Conservation (phyloP, 1,140 invertebrate genomes). For the Ylistrum balloti region DNA sequence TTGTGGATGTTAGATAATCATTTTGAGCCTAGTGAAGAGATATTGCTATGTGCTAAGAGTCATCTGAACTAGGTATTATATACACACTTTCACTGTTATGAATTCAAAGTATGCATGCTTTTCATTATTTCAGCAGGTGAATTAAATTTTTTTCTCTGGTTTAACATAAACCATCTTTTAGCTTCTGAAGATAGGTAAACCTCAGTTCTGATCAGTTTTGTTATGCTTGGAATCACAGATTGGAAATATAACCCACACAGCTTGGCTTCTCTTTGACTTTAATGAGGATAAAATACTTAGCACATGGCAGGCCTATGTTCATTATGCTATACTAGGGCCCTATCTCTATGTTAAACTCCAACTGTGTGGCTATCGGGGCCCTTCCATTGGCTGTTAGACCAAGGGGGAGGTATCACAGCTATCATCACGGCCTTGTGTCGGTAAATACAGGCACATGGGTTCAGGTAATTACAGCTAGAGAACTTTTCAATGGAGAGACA, state of each 20-base stretch:
- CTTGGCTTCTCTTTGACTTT: slow-evolving; percentile 25
- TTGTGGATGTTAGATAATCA: not conserved
- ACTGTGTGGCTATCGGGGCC: not conserved
- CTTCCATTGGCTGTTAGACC: not conserved
- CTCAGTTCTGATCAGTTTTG: not conserved
- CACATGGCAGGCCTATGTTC: not conserved
- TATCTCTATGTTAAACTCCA: not conserved
- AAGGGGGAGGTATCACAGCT: not conserved
- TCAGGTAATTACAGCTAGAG: slow-evolving; percentile 12
- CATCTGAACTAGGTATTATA: not conserved
- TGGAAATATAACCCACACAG: not conserved
- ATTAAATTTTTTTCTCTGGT: not conserved
- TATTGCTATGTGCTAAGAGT: not conserved
- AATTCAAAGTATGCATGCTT: not conserved
- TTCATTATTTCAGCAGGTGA: not conserved
- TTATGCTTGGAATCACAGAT: not conserved
- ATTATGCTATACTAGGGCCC: not conserved
- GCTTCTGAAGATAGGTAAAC: not conserved
- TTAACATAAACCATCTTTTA: slow-evolving; percentile 9
- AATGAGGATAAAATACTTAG: slow-evolving; percentile 40
- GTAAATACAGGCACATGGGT: slow-evolving; percentile 3
- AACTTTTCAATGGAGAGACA: not conserved
- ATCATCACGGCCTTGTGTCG: not conserved
- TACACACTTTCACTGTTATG: not conserved
- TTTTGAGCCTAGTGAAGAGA: not conserved